A percentile compares a stretch with the other conserved stretches of the same genome.
Evolutionary conservation across 2,888 invertebrate genomes (phyloP).

Genomic region (Minunthozetes semirufus): DNA sequence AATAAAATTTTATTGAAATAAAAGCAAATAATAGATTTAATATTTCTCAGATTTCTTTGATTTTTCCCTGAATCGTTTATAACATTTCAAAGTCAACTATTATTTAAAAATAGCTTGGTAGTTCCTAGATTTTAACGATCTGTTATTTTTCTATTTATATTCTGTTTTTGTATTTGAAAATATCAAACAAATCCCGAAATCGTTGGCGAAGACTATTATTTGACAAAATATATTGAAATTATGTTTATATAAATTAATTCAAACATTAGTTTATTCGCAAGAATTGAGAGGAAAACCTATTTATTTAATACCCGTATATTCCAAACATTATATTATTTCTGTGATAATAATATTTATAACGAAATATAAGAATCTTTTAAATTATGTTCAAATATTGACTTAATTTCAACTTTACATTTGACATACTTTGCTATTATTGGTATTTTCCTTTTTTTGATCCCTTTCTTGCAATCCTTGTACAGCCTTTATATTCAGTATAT

Average conservation of each 20-base stretch:
- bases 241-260: not conserved
- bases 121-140: too few species aligned
- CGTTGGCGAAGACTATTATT: not conserved
- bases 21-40: too few species aligned
- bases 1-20: too few species aligned
- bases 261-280: not conserved
- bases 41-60: too few species aligned
- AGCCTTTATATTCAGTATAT: not conserved
- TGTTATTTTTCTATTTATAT: too few species aligned
- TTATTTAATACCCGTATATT: too few species aligned
- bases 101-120: too few species aligned
- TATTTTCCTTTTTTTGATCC: not conserved
- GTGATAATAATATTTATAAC: not conserved
- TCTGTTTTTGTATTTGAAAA: too few species aligned
- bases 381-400: conserved; percentile 23
- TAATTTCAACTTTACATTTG: conserved; percentile 1
- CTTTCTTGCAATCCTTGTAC: not conserved
- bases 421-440: not conserved
- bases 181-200: too few species aligned
- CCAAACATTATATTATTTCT: not conserved
- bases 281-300: too few species aligned
- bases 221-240: not conserved
- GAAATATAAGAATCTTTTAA: not conserved
- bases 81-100: too few species aligned
- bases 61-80: too few species aligned